These are phyloP conservation scores for Drosophila borealis DNA, from an alignment of 2,888 invertebrate genomes.

Conservation along the genomic window DNA sequence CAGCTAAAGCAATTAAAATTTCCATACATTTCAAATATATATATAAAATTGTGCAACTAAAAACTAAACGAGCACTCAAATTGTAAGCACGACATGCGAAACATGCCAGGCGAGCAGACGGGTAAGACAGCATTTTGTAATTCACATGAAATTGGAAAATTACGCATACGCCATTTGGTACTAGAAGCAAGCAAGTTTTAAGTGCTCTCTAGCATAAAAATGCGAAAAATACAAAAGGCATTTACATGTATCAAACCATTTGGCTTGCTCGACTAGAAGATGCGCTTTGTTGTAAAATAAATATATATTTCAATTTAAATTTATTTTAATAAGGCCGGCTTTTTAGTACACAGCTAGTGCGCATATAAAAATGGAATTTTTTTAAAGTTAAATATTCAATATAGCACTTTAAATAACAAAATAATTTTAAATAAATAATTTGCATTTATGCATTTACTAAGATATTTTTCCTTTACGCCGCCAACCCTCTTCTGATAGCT, in stretches of 20 bases:
- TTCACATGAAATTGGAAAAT: slow-evolving; percentile 56
- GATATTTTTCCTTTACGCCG: background rate
- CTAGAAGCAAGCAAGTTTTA: slow-evolving; percentile 54
- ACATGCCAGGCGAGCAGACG: slow-evolving; percentile 57
- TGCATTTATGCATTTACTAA: background rate
- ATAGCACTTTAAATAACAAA: background rate
- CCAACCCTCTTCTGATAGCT: background rate
- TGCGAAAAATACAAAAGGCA: slow-evolving; percentile 17
- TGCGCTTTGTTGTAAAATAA: background rate
- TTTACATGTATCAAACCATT: background rate
- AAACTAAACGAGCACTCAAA: slow-evolving; percentile 70
- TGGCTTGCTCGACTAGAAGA: background rate
- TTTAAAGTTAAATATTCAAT: background rate
- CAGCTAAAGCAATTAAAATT: slow-evolving; percentile 73
- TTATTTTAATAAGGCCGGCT: too few relatives aligned
- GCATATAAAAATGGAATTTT: too few relatives aligned
- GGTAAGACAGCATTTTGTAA: slow-evolving; percentile 30
- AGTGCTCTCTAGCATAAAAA: slow-evolving; percentile 62
- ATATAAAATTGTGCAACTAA: slow-evolving; percentile 50
- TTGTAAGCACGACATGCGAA: slow-evolving; percentile 43
- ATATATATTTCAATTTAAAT: background rate
- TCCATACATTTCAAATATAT: slow-evolving; percentile 72
- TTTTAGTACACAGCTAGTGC: too few relatives aligned
- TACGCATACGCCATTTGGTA: slow-evolving; percentile 61
- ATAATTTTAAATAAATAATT: background rate